A percentile compares a stretch with the other conserved stretches of the same genome.
These are phyloP conservation scores for Phortica okadai DNA, from an alignment of 2,888 invertebrate species.

Conservation along the genomic window DNA sequence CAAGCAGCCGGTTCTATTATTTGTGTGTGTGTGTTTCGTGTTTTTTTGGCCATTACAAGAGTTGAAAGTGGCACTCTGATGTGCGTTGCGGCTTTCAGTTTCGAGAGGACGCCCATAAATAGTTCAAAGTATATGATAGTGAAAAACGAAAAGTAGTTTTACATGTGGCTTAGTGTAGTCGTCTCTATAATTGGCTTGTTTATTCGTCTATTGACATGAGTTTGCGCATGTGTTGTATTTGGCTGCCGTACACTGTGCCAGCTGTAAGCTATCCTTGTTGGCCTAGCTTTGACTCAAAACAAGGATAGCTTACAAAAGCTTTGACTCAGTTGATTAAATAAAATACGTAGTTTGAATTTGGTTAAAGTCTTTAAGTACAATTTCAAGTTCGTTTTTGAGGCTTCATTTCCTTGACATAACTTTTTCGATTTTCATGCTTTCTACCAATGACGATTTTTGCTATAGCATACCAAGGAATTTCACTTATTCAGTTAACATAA, in stretches of 20 bases:
- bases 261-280: no score
- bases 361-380: no score
- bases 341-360: no score
- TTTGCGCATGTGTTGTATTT: no score
- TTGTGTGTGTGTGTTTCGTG: no score
- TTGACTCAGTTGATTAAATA: no score
- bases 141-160: background rate
- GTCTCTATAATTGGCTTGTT: constrained; percentile 11
- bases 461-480: background rate
- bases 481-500: background rate
- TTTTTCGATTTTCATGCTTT: no score
- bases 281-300: no score
- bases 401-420: no score
- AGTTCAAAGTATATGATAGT: background rate
- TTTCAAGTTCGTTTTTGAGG: no score
- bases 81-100: background rate
- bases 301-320: no score
- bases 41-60: constrained; percentile 6
- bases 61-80: background rate
- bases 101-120: background rate
- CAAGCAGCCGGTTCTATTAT: background rate
- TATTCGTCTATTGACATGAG: background rate
- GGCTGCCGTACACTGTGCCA: no score
- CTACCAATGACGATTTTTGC: background rate
- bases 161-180: constrained; percentile 5